A percentile compares a stretch with the other conserved stretches of the same genome.
These are phyloP conservation scores for Takifugu flavidus DNA, from an alignment of 2,113 vertebrate genomes.

Conservation along the genomic window DNA sequence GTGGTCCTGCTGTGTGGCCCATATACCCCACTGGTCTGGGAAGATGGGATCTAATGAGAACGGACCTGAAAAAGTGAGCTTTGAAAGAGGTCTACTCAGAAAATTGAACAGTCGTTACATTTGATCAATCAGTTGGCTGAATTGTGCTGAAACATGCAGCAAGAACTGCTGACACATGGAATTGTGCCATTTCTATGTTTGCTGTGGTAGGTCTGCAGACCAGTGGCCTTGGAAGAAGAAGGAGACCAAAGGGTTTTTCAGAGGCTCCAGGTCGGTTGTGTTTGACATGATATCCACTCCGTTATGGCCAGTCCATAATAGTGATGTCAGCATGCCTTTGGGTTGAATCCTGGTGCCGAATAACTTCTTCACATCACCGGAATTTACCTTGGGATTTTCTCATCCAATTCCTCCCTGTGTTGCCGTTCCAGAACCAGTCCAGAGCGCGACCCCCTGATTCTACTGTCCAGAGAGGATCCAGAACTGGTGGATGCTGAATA, in stretches of 20 bases:
- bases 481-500: slow-evolving; percentile 94
- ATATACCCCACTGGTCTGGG: slow-evolving; percentile 96
- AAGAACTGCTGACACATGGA: not conserved
- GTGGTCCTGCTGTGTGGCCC: slow-evolving; percentile 97
- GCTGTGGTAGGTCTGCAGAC: slow-evolving; percentile 80
- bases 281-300: not conserved
- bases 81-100: no score
- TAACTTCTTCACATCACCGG: no score
- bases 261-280: slow-evolving; percentile 87
- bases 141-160: no score
- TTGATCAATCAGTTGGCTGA: no score
- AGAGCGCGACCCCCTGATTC: slow-evolving; percentile 93
- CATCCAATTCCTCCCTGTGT: not conserved
- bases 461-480: slow-evolving; percentile 88
- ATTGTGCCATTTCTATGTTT: not conserved
- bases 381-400: not conserved
- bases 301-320: not conserved
- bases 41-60: slow-evolving; percentile 96
- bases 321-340: not conserved
- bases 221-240: slow-evolving; percentile 94
- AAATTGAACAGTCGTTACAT: no score
- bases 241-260: slow-evolving; percentile 88
- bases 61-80: slow-evolving; percentile 83
- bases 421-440: slow-evolving; percentile 83
- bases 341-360: no score